Evolutionary conservation across 2,888 invertebrate species (phyloP).

Genomic region (Plutella xylostella): DNA sequence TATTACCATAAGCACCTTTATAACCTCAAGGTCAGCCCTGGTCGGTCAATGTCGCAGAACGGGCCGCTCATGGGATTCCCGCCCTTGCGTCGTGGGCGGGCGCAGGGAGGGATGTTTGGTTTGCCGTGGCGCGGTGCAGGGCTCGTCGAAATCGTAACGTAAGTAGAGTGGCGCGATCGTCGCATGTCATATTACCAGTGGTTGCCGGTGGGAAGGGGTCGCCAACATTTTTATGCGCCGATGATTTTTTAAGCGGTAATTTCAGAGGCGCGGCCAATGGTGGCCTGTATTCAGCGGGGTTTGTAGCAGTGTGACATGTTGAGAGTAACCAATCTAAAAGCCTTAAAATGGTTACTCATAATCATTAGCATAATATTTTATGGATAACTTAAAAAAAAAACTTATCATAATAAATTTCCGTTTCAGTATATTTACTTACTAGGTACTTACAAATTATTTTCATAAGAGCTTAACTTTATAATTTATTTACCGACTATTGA

Average conservation of each 20-base stretch:
- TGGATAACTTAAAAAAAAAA: too few species aligned
- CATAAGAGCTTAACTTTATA: too few species aligned
- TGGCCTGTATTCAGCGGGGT: too few species aligned
- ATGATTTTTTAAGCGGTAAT: not conserved
- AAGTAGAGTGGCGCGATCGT: slow-evolving; percentile 44
- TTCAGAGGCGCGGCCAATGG: too few species aligned
- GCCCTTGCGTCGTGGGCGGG: not conserved
- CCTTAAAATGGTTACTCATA: not conserved
- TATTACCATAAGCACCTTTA: not conserved
- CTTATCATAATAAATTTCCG: too few species aligned
- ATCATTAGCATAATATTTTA: too few species aligned
- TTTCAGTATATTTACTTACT: too few species aligned
- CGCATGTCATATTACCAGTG: slow-evolving; percentile 55
- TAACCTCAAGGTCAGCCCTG: slow-evolving; percentile 23
- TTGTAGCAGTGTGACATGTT: not conserved
- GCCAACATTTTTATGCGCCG: slow-evolving; percentile 31
- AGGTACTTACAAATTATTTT: too few species aligned
- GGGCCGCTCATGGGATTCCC: too few species aligned
- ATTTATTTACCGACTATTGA: too few species aligned
- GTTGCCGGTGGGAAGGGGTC: slow-evolving; percentile 30
- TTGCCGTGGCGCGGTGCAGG: too few species aligned
- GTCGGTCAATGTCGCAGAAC: slow-evolving; percentile 24
- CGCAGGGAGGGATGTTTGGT: not conserved
- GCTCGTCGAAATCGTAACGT: slow-evolving; percentile 26
- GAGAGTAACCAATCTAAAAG: not conserved